phyloP scores from a whole-genome alignment of 2,113 vertebrate species.

The Fulmarus glacialis region DNA sequence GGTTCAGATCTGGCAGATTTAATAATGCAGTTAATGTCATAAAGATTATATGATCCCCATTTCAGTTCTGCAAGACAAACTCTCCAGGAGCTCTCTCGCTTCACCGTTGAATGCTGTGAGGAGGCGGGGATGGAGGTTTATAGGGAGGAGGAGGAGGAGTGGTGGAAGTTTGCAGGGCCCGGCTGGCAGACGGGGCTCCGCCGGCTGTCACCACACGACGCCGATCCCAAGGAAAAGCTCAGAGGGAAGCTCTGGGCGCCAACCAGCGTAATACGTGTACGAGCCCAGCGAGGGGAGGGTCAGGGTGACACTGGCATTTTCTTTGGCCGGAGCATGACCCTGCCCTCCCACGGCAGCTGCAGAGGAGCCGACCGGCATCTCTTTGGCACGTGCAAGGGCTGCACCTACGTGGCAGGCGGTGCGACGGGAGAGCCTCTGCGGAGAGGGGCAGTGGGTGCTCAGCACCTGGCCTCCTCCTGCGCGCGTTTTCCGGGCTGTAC shows the following conservation, averaged over 20 bases:
- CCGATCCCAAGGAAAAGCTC: neutral
- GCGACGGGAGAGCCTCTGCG: neutral
- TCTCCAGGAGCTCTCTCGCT: neutral
- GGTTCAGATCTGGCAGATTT: neutral
- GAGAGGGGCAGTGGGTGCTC: neutral
- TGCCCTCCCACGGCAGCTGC: neutral
- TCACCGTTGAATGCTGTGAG: neutral
- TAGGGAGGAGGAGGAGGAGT: neutral
- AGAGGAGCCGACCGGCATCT: neutral
- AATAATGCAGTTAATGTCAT: neutral
- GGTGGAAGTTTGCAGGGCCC: neutral
- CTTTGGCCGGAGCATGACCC: neutral
- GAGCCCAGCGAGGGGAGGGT: neutral
- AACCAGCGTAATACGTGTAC: rapidly evolving
- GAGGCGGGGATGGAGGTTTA: neutral
- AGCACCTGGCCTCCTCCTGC: neutral
- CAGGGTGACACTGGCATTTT: neutral
- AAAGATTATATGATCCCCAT: neutral
- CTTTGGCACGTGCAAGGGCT: neutral
- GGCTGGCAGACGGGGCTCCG: neutral
- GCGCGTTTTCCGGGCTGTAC: neutral
- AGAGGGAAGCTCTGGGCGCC: neutral
- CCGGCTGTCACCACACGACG: neutral
- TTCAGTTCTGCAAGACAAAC: neutral
- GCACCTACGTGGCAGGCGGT: too few relatives aligned